These are phyloP conservation scores for Mimachlamys varia DNA, from an alignment of 2,888 invertebrate species.

Conservation along the genomic window DNA sequence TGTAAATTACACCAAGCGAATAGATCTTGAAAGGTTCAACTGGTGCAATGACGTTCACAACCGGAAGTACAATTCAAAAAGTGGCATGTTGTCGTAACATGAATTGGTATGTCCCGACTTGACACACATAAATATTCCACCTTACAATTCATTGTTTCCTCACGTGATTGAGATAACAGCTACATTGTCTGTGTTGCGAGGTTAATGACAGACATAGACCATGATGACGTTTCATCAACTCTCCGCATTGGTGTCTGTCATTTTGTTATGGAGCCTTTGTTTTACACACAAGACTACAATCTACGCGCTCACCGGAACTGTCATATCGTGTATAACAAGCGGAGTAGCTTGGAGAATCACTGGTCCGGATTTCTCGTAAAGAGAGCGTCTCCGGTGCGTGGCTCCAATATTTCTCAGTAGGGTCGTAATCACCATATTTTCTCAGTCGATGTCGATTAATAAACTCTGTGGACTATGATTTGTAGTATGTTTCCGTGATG, in stretches of 20 bases:
- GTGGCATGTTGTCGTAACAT: conserved; percentile 19
- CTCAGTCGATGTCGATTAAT: background rate
- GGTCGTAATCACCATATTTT: background rate
- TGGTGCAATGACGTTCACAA: background rate
- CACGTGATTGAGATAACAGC: background rate
- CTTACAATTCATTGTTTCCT: conserved; percentile 17
- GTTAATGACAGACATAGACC: background rate
- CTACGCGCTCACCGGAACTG: background rate
- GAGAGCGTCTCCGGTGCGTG: background rate
- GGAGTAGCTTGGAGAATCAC: background rate
- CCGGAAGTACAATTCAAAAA: conserved; percentile 34
- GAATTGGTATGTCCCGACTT: background rate
- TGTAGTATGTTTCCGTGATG: background rate
- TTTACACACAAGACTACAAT: background rate
- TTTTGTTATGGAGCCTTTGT: conserved; percentile 4
- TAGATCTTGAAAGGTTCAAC: conserved; percentile 20
- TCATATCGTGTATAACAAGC: conserved; percentile 31
- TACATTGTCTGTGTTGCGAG: background rate
- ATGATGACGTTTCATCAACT: background rate
- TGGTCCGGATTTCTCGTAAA: background rate
- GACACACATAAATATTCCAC: conserved; percentile 18
- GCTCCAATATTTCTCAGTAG: background rate
- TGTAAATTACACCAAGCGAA: background rate
- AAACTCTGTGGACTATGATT: background rate
- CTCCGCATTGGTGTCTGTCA: background rate